Base-by-base conservation (phyloP, 2,113 vertebrate species). In the Micronisus gabar region DNA sequence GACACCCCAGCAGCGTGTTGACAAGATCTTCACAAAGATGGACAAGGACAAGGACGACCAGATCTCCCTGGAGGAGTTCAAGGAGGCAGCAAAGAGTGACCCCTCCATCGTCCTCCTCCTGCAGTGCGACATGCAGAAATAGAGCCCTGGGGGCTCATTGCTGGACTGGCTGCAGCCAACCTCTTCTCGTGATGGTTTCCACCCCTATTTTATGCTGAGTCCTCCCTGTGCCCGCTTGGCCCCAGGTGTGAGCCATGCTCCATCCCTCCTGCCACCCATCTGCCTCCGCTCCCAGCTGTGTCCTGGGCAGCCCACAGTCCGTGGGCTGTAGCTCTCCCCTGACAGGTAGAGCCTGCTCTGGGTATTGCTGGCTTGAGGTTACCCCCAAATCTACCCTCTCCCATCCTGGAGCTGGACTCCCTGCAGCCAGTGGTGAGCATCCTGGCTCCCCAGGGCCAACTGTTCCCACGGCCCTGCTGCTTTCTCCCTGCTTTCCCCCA, bases 1-100 rank as follows among this genome's bases (percentile, higher is more conserved):
- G 96, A 99, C 99, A 1, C 99, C 99, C 32, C 99, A 99, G 98
- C 99, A 99, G 97, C 98, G 99, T 1, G 99, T 99, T 40, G 99
- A 99, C 98, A 99, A 99, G 98, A 99, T 99, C 98, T 99, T 99
- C 98, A 99, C 99, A 97, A 99, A 99, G 99, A 99, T 99, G 99
- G 99, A 99, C 98, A 99, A 99, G 96, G 99, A 99, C 98, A 99
- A 99, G 97, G 99, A 99, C 0, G 99, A 99, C 87, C 99, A 99
- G 98, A 99, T 99, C 97, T 98, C 99, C 18, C 98, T 99, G 98
- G 99, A 99, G 86, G 99, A 99, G 98, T 99, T 99, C 97, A 99
- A 99, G 97, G 99, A 99, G 97, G 99, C 99, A 0, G 99, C 99
- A 12, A 99, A 99, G 97, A 99, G 99, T 0, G 99, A 99, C 97